Evolutionary conservation across 1,140 invertebrate species (phyloP), one percentile per base, ranked within the genome.

Genomic region (Nixonia krombeini): DNA sequence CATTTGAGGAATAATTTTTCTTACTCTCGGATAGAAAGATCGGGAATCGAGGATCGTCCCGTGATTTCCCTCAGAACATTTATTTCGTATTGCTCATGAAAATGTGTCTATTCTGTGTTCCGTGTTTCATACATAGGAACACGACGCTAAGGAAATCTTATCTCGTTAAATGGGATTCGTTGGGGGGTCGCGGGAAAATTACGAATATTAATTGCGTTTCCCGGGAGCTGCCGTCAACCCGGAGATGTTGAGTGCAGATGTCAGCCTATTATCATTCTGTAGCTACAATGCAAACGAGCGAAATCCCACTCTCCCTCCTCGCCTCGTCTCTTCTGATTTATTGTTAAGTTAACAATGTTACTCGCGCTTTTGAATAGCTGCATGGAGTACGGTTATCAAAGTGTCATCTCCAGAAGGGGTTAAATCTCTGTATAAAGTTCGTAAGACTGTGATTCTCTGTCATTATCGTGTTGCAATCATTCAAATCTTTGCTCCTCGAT

Each of bases 341-440:
- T 83, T 79, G 80, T 74, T 75, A 81, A 81, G 76, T 82, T 85
- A 83, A 84, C 83, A 84, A 83, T 84, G 80, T 84, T 84, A 85
- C 79, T 78, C 71, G 73, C 71, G 74, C 76, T 74, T 72, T 68
- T 81, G 75, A 82, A 81, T 78, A 76, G 75, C 73, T 78, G 61
- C 69, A 57, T 47, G 61, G 71, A 75, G 77, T 82, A 82, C 84
- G 81, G 82, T 84, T 84, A 82, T 83, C 79, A 80, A 80, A 78
- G 78, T 78, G 80, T 84, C 79, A 73, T 73, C 66, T 76, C 67
- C 74, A 80, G 73, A 69, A 65, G 35, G 51, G 50, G 51, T 69
- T 65, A 65, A 70, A 61, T 70, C 64, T 57, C 52, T 23, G 52
- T 50, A 65, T 53, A 62, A 70, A 70, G 61, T 65, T 70, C 61